phyloP scores from a whole-genome alignment of 1,140 invertebrate species.

The Palaemon carinicauda region DNA sequence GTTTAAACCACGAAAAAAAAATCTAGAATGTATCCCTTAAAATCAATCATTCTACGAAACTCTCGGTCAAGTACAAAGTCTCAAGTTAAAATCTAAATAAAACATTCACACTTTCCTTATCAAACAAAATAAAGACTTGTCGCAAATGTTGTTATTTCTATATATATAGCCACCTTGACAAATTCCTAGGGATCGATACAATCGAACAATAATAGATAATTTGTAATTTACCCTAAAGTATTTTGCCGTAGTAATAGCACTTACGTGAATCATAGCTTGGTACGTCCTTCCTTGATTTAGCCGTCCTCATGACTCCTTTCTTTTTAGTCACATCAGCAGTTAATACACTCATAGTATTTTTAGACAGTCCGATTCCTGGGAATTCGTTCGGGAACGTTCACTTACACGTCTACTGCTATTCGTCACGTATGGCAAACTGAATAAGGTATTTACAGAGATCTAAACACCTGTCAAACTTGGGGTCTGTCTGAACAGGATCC shows the following conservation, averaged over 20 bases:
- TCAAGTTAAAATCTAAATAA: too few species aligned
- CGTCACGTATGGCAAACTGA: constrained; percentile 32
- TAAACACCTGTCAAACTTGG: constrained; percentile 42
- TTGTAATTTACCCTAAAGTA: neutral
- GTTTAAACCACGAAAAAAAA: too few species aligned
- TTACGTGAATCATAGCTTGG: constrained; percentile 28
- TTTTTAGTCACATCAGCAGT: constrained; percentile 35
- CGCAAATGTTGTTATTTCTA: too few species aligned
- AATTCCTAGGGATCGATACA: too few species aligned
- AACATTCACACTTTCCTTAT: too few species aligned
- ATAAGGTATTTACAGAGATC: constrained; percentile 41
- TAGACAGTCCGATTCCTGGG: neutral
- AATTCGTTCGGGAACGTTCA: neutral
- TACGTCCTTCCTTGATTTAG: constrained; percentile 38
- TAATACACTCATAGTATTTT: constrained; percentile 47
- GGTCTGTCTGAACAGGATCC: neutral
- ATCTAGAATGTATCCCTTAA: too few species aligned
- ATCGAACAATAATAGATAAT: too few species aligned
- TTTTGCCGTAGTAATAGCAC: neutral
- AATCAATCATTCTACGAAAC: too few species aligned
- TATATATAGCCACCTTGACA: too few species aligned
- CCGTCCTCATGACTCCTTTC: constrained; percentile 42
- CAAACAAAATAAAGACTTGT: too few species aligned
- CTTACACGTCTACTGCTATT: neutral
- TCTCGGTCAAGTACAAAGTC: too few species aligned